Base-by-base conservation (phyloP, 2,113 vertebrate genomes). In the Sapajus apella region DNA sequence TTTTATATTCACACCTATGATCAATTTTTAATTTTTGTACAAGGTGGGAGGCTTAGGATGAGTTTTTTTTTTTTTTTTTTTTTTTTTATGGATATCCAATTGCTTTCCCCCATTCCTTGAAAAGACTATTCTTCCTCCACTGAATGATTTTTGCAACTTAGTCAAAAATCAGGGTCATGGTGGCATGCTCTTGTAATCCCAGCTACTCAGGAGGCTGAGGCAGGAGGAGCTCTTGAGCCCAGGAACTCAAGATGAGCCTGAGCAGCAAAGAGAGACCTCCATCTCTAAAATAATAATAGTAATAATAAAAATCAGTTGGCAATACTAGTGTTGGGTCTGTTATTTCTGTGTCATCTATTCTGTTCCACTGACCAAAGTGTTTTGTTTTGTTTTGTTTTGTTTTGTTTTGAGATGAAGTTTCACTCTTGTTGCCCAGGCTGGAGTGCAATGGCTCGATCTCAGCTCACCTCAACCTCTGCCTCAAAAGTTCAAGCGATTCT, bases 31-130 rank as follows among this genome's bases (percentile, higher is more conserved):
- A 73, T 35, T 80, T 90, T 86, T 94, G 23, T 64, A 61, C 45
- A 90, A 86, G 9, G 12, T 81, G 10, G 12, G 11, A 75, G 5
- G 55, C 82, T 96, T 82, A 91, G 55, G 7, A 18, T 87, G 70
- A 91, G 10, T 30, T 86, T 84, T 61, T 88, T 76, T 12, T 95
- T 80, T 30, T 86, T 77, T 70, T 83, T 68, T n/a, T 12, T 95
- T 80, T 72, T n/a, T 94, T 90, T 94, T 76, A 76, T 87, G 55
- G 56, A 55, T 82, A 47, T 43, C 76, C 35, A 76, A 6, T 40
- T 83, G 37, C 4, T 83, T 70, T 11, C 68, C 13, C 2, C 30
- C 40, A 50, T 56, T 87, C 66, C 20, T 82, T 58, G 37, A 91
- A 94, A 94, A 86, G 25, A 82, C 32, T 82, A 50, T 79, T 16